Percentiles rank a stretch among this genome's conserved stretches.
Evolutionary conservation across 2,888 invertebrate genomes (phyloP).

Genomic region (Rhagium mordax): DNA sequence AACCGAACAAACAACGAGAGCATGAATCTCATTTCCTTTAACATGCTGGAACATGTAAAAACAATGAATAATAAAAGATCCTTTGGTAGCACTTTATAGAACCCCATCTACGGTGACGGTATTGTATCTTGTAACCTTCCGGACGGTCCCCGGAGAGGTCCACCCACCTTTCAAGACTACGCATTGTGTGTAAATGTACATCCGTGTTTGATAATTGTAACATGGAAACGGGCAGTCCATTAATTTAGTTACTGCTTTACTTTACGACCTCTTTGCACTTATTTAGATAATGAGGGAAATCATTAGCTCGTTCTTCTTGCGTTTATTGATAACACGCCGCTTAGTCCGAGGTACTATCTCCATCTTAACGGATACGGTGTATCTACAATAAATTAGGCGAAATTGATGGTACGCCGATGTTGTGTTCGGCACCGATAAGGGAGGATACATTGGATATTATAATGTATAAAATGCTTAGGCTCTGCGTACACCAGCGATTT

Average conservation of each 20-base stretch:
- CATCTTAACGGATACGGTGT: not conserved
- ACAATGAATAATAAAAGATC: constrained; percentile 53
- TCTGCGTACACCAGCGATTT: not conserved
- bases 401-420: not conserved
- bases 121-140: constrained; percentile 41
- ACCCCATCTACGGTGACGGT: constrained; percentile 38
- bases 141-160: constrained; percentile 39
- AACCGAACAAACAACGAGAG: constrained; percentile 44
- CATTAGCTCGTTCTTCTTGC: constrained; percentile 36
- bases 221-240: constrained; percentile 64
- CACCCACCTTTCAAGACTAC: constrained; percentile 55
- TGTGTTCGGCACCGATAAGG: not conserved
- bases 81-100: constrained; percentile 40
- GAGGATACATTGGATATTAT: not conserved
- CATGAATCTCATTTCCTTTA: constrained; percentile 49
- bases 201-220: constrained; percentile 68
- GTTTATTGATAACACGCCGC: constrained; percentile 37
- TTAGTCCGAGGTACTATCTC: constrained; percentile 33
- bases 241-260: constrained; percentile 63
- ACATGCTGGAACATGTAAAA: constrained; percentile 46
- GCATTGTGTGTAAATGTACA: constrained; percentile 68
- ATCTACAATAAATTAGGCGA: not conserved
- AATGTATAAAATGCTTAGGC: not conserved
- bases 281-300: constrained; percentile 45
- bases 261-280: constrained; percentile 62